Evolutionary conservation across 2,888 invertebrate species (phyloP).

Genomic region (Standfussiana lucernea): DNA sequence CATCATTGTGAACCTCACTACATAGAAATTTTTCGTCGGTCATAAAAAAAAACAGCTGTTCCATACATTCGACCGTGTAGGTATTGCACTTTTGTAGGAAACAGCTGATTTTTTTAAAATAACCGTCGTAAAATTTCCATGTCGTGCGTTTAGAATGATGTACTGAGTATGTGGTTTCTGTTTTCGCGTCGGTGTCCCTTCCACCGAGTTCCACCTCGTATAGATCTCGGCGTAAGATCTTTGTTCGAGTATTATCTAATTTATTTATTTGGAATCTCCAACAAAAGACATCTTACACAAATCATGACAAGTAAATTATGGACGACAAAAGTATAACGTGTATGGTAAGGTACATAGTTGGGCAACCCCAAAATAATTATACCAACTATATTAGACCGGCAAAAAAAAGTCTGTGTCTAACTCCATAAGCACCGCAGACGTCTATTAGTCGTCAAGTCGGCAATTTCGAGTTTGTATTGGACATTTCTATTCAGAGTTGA

Average conservation of each 20-base stretch:
- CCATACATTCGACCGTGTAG: no score
- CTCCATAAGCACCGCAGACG: background rate
- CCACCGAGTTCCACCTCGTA: no score
- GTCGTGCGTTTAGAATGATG: no score
- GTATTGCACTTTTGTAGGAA: no score
- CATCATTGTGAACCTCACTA: no score
- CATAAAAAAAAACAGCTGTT: no score
- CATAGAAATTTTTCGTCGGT: no score
- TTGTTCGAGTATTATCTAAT: background rate
- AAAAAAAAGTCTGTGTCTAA: background rate
- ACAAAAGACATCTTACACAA: background rate
- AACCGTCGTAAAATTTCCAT: no score
- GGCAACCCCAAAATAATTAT: background rate
- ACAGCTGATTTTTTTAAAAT: no score
- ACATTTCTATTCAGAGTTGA: constrained; percentile 68
- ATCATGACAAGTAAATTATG: background rate
- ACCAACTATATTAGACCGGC: background rate
- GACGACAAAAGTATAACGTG: background rate
- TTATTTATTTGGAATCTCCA: background rate
- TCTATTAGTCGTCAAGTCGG: constrained; percentile 7
- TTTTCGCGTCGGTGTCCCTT: no score
- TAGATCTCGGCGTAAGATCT: background rate
- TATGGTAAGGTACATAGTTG: background rate
- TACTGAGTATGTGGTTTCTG: no score
- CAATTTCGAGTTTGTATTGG: constrained; percentile 69